These are phyloP conservation scores for Anabacerthia variegaticeps DNA, from an alignment of 2,797 vertebrate species.

Conservation along the genomic window DNA sequence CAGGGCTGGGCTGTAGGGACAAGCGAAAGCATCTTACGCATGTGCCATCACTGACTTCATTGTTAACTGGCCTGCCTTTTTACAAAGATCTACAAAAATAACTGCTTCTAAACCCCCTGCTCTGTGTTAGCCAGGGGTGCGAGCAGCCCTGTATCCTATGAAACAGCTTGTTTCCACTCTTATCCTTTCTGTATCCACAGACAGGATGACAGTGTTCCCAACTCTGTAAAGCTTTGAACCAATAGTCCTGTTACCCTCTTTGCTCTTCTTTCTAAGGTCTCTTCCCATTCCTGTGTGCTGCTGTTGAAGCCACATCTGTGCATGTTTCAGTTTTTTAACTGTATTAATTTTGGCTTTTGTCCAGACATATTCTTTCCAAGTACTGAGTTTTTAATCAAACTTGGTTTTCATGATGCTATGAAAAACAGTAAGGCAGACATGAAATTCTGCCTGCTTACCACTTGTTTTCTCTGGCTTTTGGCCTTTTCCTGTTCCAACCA, in stretches of 20 bases:
- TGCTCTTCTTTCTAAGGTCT: not conserved
- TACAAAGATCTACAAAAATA: not conserved
- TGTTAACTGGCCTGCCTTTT: not conserved
- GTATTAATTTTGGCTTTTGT: not conserved
- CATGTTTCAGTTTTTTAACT: not conserved
- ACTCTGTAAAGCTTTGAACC: not conserved
- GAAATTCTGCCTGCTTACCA: not conserved
- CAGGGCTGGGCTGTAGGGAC: not conserved
- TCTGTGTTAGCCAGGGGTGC: not conserved
- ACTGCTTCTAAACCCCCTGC: not conserved
- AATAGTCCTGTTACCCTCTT: not conserved
- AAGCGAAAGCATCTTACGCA: not conserved
- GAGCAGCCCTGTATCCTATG: not conserved
- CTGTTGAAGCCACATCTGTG: not conserved
- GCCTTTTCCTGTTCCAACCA: not conserved
- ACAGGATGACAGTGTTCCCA: not conserved
- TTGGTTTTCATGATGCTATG: not conserved
- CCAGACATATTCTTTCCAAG: not conserved
- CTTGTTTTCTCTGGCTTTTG: slow-evolving; percentile 17
- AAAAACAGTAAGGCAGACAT: not conserved
- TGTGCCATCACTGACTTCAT: not conserved
- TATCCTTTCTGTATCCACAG: not conserved
- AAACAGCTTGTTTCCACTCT: not conserved
- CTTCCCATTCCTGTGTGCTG: fast-evolving
- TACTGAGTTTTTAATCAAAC: not conserved